Evolutionary conservation across 1,140 invertebrate species (phyloP).

Genomic region (Nasonia vitripennis): DNA sequence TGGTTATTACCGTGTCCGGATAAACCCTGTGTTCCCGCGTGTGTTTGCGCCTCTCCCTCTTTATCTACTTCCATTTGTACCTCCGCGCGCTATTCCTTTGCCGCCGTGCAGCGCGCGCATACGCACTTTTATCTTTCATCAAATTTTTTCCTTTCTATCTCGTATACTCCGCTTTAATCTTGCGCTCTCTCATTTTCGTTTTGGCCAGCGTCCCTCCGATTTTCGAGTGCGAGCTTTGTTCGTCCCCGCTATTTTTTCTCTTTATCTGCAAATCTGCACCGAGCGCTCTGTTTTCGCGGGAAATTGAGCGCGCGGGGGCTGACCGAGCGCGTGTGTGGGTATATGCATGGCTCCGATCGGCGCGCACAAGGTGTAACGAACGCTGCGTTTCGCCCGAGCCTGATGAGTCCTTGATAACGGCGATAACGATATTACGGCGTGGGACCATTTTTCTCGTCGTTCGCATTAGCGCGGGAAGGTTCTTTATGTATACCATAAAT

Average conservation of each 20-base stretch:
- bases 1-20: neutral
- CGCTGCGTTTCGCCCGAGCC: neutral
- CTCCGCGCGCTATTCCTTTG: neutral
- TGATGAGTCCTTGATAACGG: neutral
- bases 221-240: neutral
- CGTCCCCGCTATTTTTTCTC: neutral
- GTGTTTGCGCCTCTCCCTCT: slow-evolving; percentile 5
- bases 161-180: neutral
- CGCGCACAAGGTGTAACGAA: neutral
- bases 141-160: neutral
- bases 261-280: neutral
- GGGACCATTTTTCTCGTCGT: neutral
- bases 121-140: neutral
- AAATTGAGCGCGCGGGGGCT: neutral
- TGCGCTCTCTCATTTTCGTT: neutral
- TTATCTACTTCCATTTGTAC: neutral
- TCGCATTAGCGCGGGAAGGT: too few relatives aligned
- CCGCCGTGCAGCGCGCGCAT: too few relatives aligned
- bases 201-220: neutral
- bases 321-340: neutral
- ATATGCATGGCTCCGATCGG: neutral
- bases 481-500: too few relatives aligned
- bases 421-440: slow-evolving; percentile 1
- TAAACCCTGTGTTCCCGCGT: neutral
- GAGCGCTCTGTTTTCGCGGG: neutral